Conservation (phyloP, 64 coral and sea anemone genomes). For the Astreopora myriophthalma region DNA sequence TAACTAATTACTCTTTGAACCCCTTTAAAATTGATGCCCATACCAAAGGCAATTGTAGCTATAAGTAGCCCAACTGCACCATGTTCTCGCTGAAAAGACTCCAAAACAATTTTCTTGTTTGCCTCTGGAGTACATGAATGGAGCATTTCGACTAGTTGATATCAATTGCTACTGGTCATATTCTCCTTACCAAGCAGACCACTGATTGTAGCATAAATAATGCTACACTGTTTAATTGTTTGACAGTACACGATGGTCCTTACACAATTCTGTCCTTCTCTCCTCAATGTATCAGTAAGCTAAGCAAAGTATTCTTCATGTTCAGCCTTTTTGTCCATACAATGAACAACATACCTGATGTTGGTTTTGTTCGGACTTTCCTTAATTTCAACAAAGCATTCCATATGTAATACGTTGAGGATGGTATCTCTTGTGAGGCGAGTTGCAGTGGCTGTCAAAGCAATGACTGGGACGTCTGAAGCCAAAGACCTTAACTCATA, state of each 20-base stretch:
- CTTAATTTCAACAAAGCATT: not conserved
- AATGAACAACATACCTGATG: constrained; percentile 5
- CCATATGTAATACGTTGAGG: not conserved
- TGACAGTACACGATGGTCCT: constrained; percentile 74
- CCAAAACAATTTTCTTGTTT: constrained; percentile 42
- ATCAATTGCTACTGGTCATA: not conserved
- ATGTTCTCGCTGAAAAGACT: constrained; percentile 43
- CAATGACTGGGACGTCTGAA: not conserved
- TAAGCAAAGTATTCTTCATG: not conserved
- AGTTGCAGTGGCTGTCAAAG: constrained; percentile 64
- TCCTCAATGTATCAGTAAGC: constrained; percentile 9
- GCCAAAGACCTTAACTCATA: constrained; percentile 57
- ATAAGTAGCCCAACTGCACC: constrained; percentile 51
- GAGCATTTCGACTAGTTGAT: too few relatives aligned
- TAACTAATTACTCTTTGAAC: constrained; percentile 52
- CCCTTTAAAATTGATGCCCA: constrained; percentile 37
- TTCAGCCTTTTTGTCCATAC: constrained; percentile 21
- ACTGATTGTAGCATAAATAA: constrained; percentile 10
- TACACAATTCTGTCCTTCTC: not conserved
- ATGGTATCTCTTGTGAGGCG: constrained; percentile 25
- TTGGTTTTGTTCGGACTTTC: constrained; percentile 49
- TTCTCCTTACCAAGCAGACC: not conserved
- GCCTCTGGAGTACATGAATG: too few relatives aligned
- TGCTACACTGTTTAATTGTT: constrained; percentile 40
- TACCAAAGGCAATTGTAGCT: constrained; percentile 71